These are phyloP conservation scores for Scartelaos histophorus DNA, from an alignment of 2,113 vertebrate species.

Conservation along the genomic window DNA sequence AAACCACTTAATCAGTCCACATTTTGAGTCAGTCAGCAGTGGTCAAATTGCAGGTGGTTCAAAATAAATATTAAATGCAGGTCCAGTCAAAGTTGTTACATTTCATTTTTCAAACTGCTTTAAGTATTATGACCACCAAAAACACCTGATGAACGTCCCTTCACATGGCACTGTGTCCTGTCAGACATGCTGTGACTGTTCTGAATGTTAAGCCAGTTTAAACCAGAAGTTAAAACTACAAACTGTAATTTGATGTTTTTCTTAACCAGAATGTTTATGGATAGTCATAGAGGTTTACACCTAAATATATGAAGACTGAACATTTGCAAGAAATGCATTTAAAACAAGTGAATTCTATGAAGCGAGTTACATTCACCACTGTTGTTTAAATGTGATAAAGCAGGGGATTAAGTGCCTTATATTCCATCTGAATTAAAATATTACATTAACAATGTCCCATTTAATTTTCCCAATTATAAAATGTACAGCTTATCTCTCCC, in stretches of 20 bases:
- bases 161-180: constrained; percentile 3
- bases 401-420: background rate
- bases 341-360: too few species aligned
- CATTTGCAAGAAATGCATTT: too few species aligned
- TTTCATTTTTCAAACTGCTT: constrained; percentile 9
- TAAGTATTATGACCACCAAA: constrained; percentile 39
- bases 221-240: background rate
- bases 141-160: constrained; percentile 35
- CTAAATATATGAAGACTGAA: background rate
- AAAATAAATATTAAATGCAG: background rate
- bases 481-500: constrained; percentile 31
- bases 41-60: background rate
- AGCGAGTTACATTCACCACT: background rate
- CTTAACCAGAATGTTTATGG: constrained; percentile 25
- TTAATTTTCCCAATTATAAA: background rate
- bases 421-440: background rate
- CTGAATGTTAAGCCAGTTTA: background rate
- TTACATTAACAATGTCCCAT: background rate
- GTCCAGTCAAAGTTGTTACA: background rate
- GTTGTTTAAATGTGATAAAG: background rate
- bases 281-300: background rate
- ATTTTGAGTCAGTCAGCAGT: background rate
- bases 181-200: background rate
- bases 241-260: constrained; percentile 13
- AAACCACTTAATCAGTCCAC: background rate